Evolutionary conservation across 2,113 vertebrate genomes (phyloP).

Genomic region (Addax nasomaculatus): DNA sequence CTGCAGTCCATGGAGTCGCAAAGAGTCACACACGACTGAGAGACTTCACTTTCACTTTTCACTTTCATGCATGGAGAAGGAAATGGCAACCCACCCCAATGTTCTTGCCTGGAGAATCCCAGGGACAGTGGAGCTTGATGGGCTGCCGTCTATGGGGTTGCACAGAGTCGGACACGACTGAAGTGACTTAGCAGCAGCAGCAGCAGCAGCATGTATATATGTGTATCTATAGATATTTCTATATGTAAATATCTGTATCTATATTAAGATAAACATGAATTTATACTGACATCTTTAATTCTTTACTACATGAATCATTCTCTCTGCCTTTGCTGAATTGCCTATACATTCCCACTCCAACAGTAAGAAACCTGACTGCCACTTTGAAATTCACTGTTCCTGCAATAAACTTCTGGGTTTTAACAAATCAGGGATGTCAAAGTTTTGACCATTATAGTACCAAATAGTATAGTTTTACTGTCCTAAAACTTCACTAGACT

Average conservation of each 20-base stretch:
- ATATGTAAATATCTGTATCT: no score
- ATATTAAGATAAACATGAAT: background rate
- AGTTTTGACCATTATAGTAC: background rate
- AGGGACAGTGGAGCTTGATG: no score
- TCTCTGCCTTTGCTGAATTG: background rate
- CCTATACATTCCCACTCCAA: background rate
- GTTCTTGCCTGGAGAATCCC: no score
- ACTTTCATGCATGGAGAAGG: no score
- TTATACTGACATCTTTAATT: background rate
- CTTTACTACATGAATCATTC: background rate
- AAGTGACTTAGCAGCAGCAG: no score
- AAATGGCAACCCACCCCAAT: no score
- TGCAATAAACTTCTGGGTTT: background rate
- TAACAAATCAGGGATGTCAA: background rate
- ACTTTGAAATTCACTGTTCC: background rate
- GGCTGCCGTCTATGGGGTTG: no score
- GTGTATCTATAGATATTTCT: background rate
- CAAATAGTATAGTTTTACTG: background rate
- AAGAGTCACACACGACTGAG: no score
- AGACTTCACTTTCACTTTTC: no score
- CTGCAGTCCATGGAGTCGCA: no score
- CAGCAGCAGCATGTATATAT: background rate
- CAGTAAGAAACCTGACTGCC: background rate
- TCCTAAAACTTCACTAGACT: background rate
- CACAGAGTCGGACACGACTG: no score